Evolutionary conservation across 2,797 vertebrate genomes (phyloP), one percentile per base, ranked within the genome.

Genomic region (Hippocampus kuda): DNA sequence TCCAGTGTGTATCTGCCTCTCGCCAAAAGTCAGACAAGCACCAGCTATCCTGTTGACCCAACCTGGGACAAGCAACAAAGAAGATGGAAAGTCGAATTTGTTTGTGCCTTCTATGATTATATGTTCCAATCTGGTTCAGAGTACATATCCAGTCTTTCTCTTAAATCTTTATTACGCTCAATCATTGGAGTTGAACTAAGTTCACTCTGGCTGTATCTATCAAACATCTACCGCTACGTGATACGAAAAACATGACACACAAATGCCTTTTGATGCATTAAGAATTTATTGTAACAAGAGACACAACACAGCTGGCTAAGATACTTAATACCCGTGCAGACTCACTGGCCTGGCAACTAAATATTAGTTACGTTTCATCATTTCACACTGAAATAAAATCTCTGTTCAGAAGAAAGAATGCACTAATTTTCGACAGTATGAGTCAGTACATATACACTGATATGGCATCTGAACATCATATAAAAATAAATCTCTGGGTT

Each of bases 291-390:
- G 48, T 27, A 79, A 72, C 27, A 71, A 80, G 71, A 72, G 48
- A 81, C 53, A 75, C 70, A 73, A 74, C 66, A 78, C 65, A 78
- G 70, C 49, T 63, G 1, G 65, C 34, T 38, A 38, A 38, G 34
- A 69, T 10, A 65, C 54, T 79, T 76, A 86, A 90, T 90, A 91
- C 87, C 87, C 86, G 22, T 86, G 89, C 90, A 92, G 91, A 83
- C 89, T 13, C 90, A 90, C 90, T 90, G 90, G 89, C 81, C 89
- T 91, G 91, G 89, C 89, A 90, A 91, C 90, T 91, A 91, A 91
- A 91, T 89, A 91, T 92, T 91, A 91, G 90, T 92, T 83, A 89
- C 84, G 76, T 74, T 72, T 62, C 4, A 80, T 87, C 59, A 90
- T 91, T 91, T 89, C 85, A 88, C 73, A 72, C 30, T 83, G 83